Evolutionary conservation across 2,797 vertebrate genomes (phyloP).

Genomic region (Bovichtus diacanthus): DNA sequence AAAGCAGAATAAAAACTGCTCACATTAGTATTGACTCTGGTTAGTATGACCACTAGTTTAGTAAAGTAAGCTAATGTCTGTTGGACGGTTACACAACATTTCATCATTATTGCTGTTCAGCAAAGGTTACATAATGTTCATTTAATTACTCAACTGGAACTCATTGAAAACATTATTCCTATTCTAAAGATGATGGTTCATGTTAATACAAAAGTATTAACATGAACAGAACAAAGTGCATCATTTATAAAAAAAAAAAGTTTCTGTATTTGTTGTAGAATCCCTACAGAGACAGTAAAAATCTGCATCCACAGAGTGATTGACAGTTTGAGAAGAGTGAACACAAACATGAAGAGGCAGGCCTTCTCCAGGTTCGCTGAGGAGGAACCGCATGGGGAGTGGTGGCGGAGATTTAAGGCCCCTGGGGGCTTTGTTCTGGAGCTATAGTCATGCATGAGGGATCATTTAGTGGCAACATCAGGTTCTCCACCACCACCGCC

Average conservation of each 20-base stretch:
- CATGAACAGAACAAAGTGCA: background rate
- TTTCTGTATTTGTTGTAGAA: background rate
- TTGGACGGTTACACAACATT: background rate
- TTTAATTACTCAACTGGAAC: background rate
- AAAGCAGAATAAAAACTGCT: background rate
- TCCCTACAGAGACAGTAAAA: background rate
- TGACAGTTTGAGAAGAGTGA: slow-evolving; percentile 14
- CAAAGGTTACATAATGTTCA: background rate
- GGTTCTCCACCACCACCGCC: slow-evolving; percentile 13
- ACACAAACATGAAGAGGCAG: slow-evolving; percentile 17
- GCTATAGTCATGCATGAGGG: slow-evolving; percentile 51
- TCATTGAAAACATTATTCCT: background rate
- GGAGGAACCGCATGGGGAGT: slow-evolving; percentile 33
- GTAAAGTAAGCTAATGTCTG: background rate
- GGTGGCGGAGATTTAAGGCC: slow-evolving; percentile 4
- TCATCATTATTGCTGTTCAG: background rate
- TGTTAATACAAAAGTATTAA: background rate
- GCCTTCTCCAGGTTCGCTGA: slow-evolving; percentile 28
- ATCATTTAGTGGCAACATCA: slow-evolving; percentile 27
- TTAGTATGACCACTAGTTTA: background rate
- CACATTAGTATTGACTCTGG: background rate
- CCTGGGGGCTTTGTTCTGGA: slow-evolving; percentile 47
- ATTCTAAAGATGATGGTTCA: background rate
- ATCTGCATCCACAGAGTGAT: background rate
- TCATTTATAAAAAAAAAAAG: background rate